A percentile compares a stretch with the other conserved stretches of the same genome.
These are phyloP conservation scores for Nomada fabriciana DNA, from an alignment of 2,888 invertebrate species.

Conservation along the genomic window DNA sequence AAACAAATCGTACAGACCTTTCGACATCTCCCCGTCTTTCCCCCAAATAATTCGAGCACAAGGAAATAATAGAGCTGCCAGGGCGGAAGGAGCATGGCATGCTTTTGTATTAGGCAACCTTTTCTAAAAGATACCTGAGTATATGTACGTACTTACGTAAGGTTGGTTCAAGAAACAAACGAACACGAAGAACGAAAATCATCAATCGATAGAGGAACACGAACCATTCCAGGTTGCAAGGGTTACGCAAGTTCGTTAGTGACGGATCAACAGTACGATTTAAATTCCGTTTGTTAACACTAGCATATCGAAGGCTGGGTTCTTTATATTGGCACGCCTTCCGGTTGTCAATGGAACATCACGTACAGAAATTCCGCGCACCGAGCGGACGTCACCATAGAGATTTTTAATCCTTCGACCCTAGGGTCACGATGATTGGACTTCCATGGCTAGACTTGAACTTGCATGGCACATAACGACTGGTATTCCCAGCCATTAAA, in stretches of 20 bases:
- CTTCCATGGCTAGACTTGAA: no score
- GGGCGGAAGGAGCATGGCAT: no score
- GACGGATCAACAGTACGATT: constrained; percentile 58
- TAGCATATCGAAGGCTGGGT: constrained; percentile 8
- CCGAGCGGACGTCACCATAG: constrained; percentile 9
- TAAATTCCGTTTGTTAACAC: constrained; percentile 54
- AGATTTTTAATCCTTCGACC: constrained; percentile 21
- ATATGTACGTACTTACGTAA: background rate
- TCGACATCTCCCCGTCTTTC: no score
- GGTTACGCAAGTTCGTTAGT: constrained; percentile 59
- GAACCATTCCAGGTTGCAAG: constrained; percentile 2
- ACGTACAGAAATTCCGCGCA: constrained; percentile 30
- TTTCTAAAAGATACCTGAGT: no score
- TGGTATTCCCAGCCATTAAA: constrained; percentile 21
- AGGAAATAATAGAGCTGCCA: no score
- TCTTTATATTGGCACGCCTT: constrained; percentile 50
- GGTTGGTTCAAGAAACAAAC: background rate
- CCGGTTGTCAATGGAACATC: constrained; percentile 41
- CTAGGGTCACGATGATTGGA: no score
- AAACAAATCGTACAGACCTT: no score
- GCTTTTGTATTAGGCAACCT: no score
- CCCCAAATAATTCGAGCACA: no score
- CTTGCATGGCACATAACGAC: constrained; percentile 1
- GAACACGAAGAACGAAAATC: constrained; percentile 21
- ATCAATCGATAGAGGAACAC: background rate